phyloP scores from a whole-genome alignment of 2,888 invertebrate species.

The Sepioteuthis lessoniana region DNA sequence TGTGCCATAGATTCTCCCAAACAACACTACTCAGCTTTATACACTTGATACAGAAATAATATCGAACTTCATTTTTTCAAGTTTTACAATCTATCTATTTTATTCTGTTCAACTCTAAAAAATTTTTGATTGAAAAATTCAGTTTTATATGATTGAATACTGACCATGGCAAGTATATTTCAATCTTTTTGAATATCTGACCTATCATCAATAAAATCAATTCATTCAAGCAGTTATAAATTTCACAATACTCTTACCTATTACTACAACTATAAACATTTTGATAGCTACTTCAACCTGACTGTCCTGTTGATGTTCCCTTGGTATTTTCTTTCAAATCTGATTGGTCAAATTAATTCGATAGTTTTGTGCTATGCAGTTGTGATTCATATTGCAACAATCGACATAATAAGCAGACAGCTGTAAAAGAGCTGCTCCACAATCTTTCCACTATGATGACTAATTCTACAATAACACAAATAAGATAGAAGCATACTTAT shows the following conservation, averaged over 20 bases:
- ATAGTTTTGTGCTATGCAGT: slow-evolving; percentile 5
- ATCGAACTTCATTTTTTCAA: no score
- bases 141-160: no score
- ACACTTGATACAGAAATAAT: no score
- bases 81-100: no score
- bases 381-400: neutral
- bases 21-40: no score
- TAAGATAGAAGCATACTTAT: neutral
- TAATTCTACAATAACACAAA: neutral
- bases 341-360: neutral
- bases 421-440: neutral
- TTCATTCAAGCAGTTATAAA: no score
- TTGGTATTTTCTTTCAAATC: neutral
- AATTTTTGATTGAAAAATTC: no score
- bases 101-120: no score
- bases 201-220: no score
- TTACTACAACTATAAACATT: neutral
- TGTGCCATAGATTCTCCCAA: no score
- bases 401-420: neutral
- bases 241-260: neutral
- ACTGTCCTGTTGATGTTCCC: neutral
- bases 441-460: neutral
- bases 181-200: no score
- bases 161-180: no score
- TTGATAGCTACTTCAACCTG: neutral